A percentile compares a stretch with the other conserved stretches of the same genome.
These are phyloP conservation scores for Lasioglossum vierecki DNA, from an alignment of 2,888 invertebrate genomes.

Conservation along the genomic window DNA sequence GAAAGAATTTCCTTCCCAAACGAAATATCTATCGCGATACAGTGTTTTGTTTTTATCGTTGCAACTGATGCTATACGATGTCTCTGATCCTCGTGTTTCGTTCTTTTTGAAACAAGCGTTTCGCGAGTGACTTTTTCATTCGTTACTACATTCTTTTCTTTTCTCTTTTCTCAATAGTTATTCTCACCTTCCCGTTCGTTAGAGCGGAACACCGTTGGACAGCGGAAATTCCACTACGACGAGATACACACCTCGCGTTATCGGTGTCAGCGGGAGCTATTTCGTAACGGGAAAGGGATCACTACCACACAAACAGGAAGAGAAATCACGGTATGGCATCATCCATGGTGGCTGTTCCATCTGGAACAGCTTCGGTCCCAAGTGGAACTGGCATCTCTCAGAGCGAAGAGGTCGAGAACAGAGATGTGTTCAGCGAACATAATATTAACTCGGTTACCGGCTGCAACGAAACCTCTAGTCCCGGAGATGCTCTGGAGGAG, in stretches of 20 bases:
- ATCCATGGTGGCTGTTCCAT: conserved; percentile 79
- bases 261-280: background rate
- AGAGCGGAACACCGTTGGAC: conserved; percentile 22
- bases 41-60: conserved; percentile 60
- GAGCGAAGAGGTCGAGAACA: conserved; percentile 75
- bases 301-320: background rate
- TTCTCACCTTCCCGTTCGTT: conserved; percentile 23
- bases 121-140: conserved; percentile 18
- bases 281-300: conserved; percentile 14
- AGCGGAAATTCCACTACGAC: conserved; percentile 14
- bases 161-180: conserved; percentile 11
- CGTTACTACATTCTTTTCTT: background rate
- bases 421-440: conserved; percentile 75
- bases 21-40: conserved; percentile 22
- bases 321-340: conserved; percentile 75
- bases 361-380: conserved; percentile 73
- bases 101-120: conserved; percentile 22
- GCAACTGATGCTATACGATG: conserved; percentile 59
- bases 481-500: conserved; percentile 76
- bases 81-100: conserved; percentile 27
- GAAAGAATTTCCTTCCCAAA: background rate
- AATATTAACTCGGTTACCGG: conserved; percentile 60
- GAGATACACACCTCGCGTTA: background rate
- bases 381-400: conserved; percentile 58
- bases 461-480: conserved; percentile 60